Conservation (phyloP, 2,888 invertebrate genomes). For the Hydropsyche betteni region DNA sequence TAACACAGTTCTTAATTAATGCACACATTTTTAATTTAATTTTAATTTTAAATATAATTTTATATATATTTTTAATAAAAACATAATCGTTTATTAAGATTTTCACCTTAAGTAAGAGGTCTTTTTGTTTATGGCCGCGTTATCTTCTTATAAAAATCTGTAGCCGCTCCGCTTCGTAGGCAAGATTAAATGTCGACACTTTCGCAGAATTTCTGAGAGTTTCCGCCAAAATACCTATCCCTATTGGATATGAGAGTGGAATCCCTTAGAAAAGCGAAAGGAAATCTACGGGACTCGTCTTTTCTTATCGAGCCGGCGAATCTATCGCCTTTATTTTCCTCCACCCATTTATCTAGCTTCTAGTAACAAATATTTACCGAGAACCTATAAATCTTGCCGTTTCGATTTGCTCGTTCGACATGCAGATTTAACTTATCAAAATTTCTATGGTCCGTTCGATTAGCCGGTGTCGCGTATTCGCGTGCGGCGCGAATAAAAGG, state of each 20-base stretch:
- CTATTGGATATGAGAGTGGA: conserved; percentile 28
- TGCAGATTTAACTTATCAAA: neutral
- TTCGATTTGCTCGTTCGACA: neutral
- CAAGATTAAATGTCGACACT: conserved; percentile 31
- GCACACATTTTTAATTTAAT: too few species aligned
- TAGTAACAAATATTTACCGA: conserved; percentile 29
- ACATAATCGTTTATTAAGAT: neutral
- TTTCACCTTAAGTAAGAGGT: neutral
- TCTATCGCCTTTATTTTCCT: conserved; percentile 30
- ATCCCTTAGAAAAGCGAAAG: conserved; percentile 14
- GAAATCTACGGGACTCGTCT: conserved; percentile 20
- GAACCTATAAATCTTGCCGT: conserved; percentile 9
- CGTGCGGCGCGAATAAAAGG: neutral
- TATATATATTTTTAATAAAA: too few species aligned
- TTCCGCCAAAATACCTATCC: conserved; percentile 8
- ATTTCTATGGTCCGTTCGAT: neutral
- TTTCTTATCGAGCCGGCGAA: conserved; percentile 21
- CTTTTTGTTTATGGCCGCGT: conserved; percentile 20
- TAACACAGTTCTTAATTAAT: too few species aligned
- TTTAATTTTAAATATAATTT: too few species aligned
- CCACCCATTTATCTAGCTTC: conserved; percentile 28
- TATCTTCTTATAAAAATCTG: conserved; percentile 28
- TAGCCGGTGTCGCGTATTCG: neutral
- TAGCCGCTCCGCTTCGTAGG: conserved; percentile 5
- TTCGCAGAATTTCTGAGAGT: conserved; percentile 22